Conservation (phyloP, 2,113 vertebrate species). For the Semnornis frantzii region DNA sequence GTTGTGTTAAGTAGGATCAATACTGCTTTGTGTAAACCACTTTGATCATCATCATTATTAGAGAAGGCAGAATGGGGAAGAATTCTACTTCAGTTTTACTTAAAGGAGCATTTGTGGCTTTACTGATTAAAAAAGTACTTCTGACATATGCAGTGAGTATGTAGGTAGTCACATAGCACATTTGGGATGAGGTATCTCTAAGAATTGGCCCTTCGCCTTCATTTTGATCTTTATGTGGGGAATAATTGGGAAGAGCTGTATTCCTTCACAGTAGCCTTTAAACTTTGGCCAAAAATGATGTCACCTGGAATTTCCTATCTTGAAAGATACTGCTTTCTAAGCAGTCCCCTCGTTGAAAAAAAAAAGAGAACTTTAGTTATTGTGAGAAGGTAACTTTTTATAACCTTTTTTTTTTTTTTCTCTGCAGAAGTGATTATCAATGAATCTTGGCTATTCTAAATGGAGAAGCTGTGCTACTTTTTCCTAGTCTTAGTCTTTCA, state of each 20-base stretch:
- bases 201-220: slow-evolving; percentile 54
- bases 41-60: neutral
- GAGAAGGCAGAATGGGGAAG: neutral
- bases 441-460: neutral
- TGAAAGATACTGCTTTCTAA: slow-evolving; percentile 34
- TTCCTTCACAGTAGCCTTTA: slow-evolving; percentile 50
- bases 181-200: slow-evolving; percentile 29
- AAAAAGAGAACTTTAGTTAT: neutral
- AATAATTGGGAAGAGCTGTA: slow-evolving; percentile 54
- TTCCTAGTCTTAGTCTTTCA: neutral
- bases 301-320: slow-evolving; percentile 35
- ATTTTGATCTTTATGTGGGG: slow-evolving; percentile 42
- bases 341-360: neutral
- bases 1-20: neutral
- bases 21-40: neutral
- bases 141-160: neutral
- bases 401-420: neutral
- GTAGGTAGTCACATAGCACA: slow-evolving; percentile 4
- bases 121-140: neutral
- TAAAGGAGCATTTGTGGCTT: neutral
- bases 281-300: slow-evolving; percentile 59
- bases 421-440: neutral
- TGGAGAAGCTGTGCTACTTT: neutral
- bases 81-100: neutral
- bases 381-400: neutral